phyloP scores from a whole-genome alignment of 1,140 invertebrate species.

The Drosophila mojavensis region DNA sequence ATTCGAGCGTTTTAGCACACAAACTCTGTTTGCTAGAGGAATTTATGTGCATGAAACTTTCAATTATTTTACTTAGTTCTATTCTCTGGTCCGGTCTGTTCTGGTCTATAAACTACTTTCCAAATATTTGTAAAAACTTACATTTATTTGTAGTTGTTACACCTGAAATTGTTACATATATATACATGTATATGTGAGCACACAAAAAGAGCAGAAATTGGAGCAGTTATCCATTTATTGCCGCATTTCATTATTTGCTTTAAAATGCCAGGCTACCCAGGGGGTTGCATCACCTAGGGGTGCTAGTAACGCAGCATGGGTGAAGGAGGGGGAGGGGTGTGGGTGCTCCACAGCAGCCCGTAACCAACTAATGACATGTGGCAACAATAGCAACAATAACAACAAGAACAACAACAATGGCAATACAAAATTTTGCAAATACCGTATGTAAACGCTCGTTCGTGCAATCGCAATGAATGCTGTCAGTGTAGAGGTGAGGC shows the following conservation, averaged over 20 bases:
- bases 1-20: too few relatives aligned
- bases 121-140: too few relatives aligned
- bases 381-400: slow-evolving; percentile 21
- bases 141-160: too few relatives aligned
- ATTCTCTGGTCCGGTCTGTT: too few relatives aligned
- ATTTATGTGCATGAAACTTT: too few relatives aligned
- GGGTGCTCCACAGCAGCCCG: background rate
- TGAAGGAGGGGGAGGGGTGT: too few relatives aligned
- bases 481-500: background rate
- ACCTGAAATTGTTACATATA: too few relatives aligned
- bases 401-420: slow-evolving; percentile 33
- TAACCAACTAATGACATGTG: slow-evolving; percentile 43
- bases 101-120: too few relatives aligned
- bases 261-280: slow-evolving; percentile 8
- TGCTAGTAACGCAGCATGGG: too few relatives aligned
- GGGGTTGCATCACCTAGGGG: background rate
- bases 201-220: slow-evolving; percentile 2
- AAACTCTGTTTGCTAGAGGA: too few relatives aligned
- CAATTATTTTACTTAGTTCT: too few relatives aligned
- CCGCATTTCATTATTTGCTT: slow-evolving; percentile 44
- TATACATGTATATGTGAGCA: too few relatives aligned
- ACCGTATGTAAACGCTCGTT: slow-evolving; percentile 42
- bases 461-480: slow-evolving; percentile 42
- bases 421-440: slow-evolving; percentile 35
- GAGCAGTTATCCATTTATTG: slow-evolving; percentile 44